Conservation (phyloP, 2,797 vertebrate genomes). For the Eidolon dupreanum region DNA sequence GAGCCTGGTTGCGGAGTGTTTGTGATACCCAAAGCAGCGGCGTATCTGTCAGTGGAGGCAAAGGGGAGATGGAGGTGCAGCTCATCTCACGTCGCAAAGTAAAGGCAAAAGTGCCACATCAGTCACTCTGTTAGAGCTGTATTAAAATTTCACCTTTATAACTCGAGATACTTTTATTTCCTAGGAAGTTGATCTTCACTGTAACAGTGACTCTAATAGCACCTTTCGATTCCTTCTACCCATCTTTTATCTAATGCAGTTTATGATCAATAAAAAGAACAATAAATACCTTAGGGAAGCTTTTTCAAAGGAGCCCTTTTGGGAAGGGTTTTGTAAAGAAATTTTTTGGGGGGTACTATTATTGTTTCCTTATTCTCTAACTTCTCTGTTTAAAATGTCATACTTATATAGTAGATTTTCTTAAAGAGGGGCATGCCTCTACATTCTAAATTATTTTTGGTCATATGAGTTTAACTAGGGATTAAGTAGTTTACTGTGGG, state of each 20-base stretch:
- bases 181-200: neutral
- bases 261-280: slow-evolving; percentile 8
- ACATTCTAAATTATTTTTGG: slow-evolving; percentile 53
- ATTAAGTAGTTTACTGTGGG: slow-evolving; percentile 34
- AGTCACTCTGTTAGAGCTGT: slow-evolving; percentile 17
- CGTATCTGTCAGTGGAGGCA: slow-evolving; percentile 56
- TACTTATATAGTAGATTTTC: neutral
- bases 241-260: neutral
- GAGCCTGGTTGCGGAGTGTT: slow-evolving; percentile 71
- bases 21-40: slow-evolving; percentile 71
- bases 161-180: slow-evolving; percentile 56
- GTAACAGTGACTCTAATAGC: neutral
- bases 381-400: slow-evolving; percentile 26
- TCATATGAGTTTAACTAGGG: slow-evolving; percentile 34
- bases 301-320: slow-evolving; percentile 19
- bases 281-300: neutral
- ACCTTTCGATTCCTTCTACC: neutral
- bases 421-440: neutral
- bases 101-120: neutral
- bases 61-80: neutral
- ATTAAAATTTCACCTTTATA: slow-evolving; percentile 52
- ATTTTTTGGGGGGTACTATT: neutral
- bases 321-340: slow-evolving; percentile 31
- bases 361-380: neutral
- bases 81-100: neutral